Evolutionary conservation across 2,888 invertebrate species (phyloP), one percentile per base, ranked within the genome.

Genomic region (Ormyrus thymus): DNA sequence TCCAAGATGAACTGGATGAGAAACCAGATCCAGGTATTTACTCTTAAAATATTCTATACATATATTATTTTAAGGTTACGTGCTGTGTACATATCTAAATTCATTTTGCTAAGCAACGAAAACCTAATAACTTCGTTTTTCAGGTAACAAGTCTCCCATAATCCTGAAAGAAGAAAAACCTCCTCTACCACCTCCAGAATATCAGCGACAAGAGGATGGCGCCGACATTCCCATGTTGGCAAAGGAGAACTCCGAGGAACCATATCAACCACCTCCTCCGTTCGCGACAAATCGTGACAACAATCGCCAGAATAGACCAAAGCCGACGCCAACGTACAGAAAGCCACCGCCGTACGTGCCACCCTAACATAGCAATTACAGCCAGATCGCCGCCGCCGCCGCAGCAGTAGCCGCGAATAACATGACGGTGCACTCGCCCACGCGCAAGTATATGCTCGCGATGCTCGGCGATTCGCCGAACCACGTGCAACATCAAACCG

Each of bases 261-360:
- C 97, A 78, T 97, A 97, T 90, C 96, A 97, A 86, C 97, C 97
- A 29, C 97, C 97, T 13, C 97, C 97, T 7, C 97, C 97, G 83
- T 96, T 95, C 89, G 93, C 95, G 56, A 92, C 94, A 77, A 92
- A 92, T 80, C 94, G 95, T 84, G 95, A 96, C 80, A 94, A 92
- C 80, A 93, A 93, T 83, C 92, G 94, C 84, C 94, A 94, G 78
- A 94, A 94, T 86, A 93, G 95, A 84, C 96, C 96, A 74, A 96
- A 95, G 87, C 94, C 96, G 80, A 96, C 96, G 68, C 97, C 97
- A 81, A 96, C 97, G 85, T 97, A 97, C 93, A 94, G 97, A 88
- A 97, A 97, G 91, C 98, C 98, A 70, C 98, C 98, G 81, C 98
- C 98, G 56, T 98, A 98, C 91, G 98, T 98, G 86, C 98, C 98